Percentiles rank a stretch among this genome's conserved stretches.
Evolutionary conservation across 2,888 invertebrate genomes (phyloP).

Genomic region (Standfussiana lucernea): DNA sequence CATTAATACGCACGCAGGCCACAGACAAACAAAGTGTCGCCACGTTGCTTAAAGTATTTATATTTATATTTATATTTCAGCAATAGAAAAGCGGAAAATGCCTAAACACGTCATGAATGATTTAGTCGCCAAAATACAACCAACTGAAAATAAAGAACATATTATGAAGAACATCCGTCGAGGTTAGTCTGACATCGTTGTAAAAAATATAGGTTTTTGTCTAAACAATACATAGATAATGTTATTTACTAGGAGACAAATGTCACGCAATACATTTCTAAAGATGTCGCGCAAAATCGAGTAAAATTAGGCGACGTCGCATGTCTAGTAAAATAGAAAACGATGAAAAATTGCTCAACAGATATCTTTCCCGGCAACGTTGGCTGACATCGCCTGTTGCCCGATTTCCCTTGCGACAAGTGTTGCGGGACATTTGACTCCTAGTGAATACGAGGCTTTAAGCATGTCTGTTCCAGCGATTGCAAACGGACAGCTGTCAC

Average conservation of each 20-base stretch:
- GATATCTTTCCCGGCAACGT: neutral
- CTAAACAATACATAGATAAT: neutral
- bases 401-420: neutral
- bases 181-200: constrained; percentile 20
- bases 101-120: constrained; percentile 24
- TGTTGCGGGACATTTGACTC: neutral
- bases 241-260: neutral
- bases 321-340: neutral
- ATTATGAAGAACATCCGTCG: constrained; percentile 40
- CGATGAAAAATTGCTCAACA: neutral
- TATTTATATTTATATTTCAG: constrained; percentile 25
- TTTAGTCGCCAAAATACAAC: constrained; percentile 38
- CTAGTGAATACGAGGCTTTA: neutral
- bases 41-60: neutral
- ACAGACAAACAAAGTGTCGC: neutral
- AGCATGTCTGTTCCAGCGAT: constrained; percentile 26
- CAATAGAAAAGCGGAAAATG: constrained; percentile 38
- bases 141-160: constrained; percentile 33
- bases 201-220: neutral
- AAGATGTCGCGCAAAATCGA: neutral
- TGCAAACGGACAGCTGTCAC: constrained; percentile 33
- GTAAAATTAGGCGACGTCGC: neutral
- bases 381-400: neutral
- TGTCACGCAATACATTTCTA: neutral
- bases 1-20: too few relatives aligned